phyloP scores from a whole-genome alignment of 2,113 vertebrate species.

The Glareola pratincola region DNA sequence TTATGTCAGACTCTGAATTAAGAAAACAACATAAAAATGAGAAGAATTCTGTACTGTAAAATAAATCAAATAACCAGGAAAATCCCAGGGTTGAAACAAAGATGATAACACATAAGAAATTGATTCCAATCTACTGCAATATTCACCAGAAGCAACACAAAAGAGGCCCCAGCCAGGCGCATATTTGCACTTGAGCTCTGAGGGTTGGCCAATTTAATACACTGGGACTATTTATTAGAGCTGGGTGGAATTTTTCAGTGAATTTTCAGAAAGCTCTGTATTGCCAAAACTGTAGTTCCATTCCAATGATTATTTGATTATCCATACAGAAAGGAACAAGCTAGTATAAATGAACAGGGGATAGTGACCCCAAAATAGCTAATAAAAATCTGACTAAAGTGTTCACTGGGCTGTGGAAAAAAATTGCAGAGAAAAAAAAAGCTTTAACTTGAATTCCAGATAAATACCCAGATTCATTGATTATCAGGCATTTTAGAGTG shows the following conservation, averaged over 20 bases:
- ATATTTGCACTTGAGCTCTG: not conserved
- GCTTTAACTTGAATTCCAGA: not conserved
- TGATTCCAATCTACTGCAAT: not conserved
- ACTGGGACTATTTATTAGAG: not conserved
- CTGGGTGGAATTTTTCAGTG: not conserved
- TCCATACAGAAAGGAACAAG: not conserved
- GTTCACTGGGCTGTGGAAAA: not conserved
- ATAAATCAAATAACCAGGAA: not conserved
- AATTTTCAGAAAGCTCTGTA: not conserved
- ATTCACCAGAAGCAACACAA: not conserved
- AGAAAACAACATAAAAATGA: not conserved
- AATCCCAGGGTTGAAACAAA: not conserved
- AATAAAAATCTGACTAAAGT: not conserved
- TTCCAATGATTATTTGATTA: constrained; percentile 12
- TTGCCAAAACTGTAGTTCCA: not conserved
- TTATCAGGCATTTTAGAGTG: not conserved
- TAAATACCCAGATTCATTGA: not conserved
- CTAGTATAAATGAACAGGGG: not conserved
- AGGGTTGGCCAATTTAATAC: not conserved
- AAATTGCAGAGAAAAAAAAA: not conserved
- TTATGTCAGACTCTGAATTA: not conserved
- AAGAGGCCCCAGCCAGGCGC: not conserved
- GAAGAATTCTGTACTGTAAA: not conserved
- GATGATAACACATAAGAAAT: not conserved
- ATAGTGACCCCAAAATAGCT: not conserved